phyloP scores from a whole-genome alignment of 2,888 invertebrate genomes.

The Saturnia pavonia region DNA sequence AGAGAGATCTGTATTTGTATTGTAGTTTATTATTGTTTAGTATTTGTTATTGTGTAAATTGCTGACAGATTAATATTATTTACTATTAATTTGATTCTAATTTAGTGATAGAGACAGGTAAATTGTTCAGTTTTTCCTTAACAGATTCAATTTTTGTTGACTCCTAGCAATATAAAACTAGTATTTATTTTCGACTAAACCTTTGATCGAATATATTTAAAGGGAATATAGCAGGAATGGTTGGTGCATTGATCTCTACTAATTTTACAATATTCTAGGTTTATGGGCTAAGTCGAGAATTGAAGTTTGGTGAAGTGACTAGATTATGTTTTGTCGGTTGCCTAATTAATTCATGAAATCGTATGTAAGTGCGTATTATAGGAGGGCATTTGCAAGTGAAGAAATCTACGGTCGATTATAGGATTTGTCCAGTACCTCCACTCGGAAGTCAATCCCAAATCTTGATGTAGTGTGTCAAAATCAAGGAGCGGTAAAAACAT shows the following conservation, averaged over 20 bases:
- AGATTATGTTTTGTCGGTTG: no score
- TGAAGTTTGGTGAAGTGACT: no score
- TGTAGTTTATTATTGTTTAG: background rate
- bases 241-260: no score
- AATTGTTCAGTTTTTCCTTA: background rate
- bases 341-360: no score
- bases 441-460: no score
- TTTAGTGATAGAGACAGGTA: background rate
- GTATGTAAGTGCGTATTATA: no score
- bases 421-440: no score
- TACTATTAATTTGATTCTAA: background rate
- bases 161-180: background rate
- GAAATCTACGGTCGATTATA: no score
- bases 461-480: no score
- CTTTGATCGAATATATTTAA: background rate
- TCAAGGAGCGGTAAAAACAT: no score
- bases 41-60: background rate
- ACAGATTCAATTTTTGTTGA: background rate
- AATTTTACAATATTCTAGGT: background rate
- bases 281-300: background rate
- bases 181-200: background rate
- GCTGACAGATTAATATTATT: background rate
- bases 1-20: background rate
- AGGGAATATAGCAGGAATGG: background rate
- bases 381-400: no score